These are phyloP conservation scores for Panzeria rudis DNA, from an alignment of 2,888 invertebrate species.

Conservation along the genomic window DNA sequence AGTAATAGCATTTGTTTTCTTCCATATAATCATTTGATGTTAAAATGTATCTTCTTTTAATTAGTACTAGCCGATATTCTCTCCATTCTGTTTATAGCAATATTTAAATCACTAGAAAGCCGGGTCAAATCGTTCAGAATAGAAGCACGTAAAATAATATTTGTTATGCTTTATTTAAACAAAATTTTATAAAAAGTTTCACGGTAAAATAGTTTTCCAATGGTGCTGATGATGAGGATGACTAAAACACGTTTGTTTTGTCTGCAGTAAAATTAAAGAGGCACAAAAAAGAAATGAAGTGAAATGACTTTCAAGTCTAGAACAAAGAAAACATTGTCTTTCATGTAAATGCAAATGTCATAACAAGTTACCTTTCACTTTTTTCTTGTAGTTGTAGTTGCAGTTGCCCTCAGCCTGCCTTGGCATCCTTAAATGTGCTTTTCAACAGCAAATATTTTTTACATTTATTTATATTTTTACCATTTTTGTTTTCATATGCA, in stretches of 20 bases:
- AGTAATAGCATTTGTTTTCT: too few relatives aligned
- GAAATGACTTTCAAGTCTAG: slow-evolving; percentile 61
- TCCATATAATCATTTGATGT: too few relatives aligned
- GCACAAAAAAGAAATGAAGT: slow-evolving; percentile 30
- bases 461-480: background rate
- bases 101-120: too few relatives aligned
- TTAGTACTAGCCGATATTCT: too few relatives aligned
- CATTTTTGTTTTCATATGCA: slow-evolving; percentile 4
- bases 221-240: slow-evolving; percentile 43
- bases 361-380: slow-evolving; percentile 73
- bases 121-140: too few relatives aligned
- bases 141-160: too few relatives aligned
- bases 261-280: slow-evolving; percentile 65
- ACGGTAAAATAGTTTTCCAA: slow-evolving; percentile 28
- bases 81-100: too few relatives aligned
- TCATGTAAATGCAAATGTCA: slow-evolving; percentile 72
- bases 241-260: slow-evolving; percentile 68
- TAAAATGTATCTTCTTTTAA: too few relatives aligned
- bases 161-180: background rate
- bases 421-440: slow-evolving; percentile 58
- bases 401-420: slow-evolving; percentile 56
- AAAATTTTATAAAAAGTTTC: background rate
- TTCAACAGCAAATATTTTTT: slow-evolving; percentile 24
- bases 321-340: slow-evolving; percentile 63
- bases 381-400: slow-evolving; percentile 51